Base-by-base conservation (phyloP, 1,140 invertebrate species). In the Campoletis sonorensis region DNA sequence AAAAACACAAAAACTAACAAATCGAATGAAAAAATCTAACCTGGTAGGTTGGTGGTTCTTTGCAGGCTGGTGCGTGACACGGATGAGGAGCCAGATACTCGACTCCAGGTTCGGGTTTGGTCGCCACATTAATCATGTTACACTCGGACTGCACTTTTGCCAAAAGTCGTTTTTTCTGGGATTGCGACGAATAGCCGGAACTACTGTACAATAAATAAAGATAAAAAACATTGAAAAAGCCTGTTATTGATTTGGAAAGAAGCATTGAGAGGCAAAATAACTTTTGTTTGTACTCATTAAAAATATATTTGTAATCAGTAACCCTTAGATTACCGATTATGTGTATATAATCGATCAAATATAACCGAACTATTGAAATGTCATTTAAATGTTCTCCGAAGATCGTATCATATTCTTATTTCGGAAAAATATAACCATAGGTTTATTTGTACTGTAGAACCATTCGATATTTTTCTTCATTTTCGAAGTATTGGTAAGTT, bases 121-220 rank as follows among this genome's bases (percentile, higher is more conserved):
- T 93, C 27, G 92, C 91, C 37, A 92, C 90, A 71, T 92, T 92
- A 40, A 92, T 88, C 89, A 92, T 91, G 73, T 91, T 94, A 86
- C 96, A 97, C 88, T 97, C 97, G 45, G 95, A 96, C 90, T 98
- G 97, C 18, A 96, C 96, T 91, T 96, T 96, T 23, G 97, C 96
- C 84, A 98, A 89, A 64, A 98, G 92, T 58, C 97, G 94, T 90
- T 98, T 98, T 93, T 98, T 98, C 90, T 97, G 96, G 16, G 97
- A 96, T 85, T 95, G 95, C n/a, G 94, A 91, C 21, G 93, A 90
- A 84, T 93, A 93, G 82, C 90, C 92, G 72, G 91, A 91, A 87
- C 91, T 93, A 78, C 83, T 87, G 84, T 81, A 78, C 67, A 78
- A 82, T 4, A 16, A 64, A 72, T 45, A 37, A 76, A 0, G 30